Evolutionary conservation across 2,888 invertebrate genomes (phyloP), one percentile per base, ranked within the genome.

Genomic region (Cancer borealis): DNA sequence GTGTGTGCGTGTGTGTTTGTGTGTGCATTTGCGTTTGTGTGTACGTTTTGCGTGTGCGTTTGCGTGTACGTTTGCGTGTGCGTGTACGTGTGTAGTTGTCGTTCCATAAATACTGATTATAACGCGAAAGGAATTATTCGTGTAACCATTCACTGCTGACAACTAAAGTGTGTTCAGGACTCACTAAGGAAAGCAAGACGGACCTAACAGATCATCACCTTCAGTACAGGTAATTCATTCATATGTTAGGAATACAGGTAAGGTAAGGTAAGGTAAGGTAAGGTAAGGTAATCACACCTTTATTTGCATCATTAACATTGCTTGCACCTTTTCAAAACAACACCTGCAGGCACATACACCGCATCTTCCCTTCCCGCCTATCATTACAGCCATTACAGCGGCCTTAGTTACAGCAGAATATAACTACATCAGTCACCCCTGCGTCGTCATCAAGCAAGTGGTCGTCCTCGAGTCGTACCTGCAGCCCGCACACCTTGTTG

Each of bases 381-480:
- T 4, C n/a, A 6, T n/a, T 21, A 26, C 73, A 8, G 8, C 73
- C n/a, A 26, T 2, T 30, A 10, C 30, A 10, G 10, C 73, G n/a
- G 73, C 8, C 73, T 84, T 84, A 26, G 60, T 3, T 39, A 39
- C 93, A 94, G 88, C 94, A 94, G 66, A 88, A 94, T 88, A 93
- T 88, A 26, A 92, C 47, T n/a, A 93, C 30, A 12, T 94, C 91
- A 10, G 60, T 49, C 5, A 94, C 5, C 4, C 94, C 94, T 0
- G 94, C 94, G 47, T 94, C 94, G 66, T 94, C 94, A 3, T 66
- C 26, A 10, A 94, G 46, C 21, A 54, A 5, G 79, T 87, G 21
- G n/a, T 79, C 88, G 47, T 26, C 49, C 54, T 94, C 91, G 26
- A 94, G 88, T 30, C 92, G n/a, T 3, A 39, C 73, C 79, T 91